Percentiles rank a stretch among this genome's conserved stretches.
Conservation (phyloP, 2,113 vertebrate species). For the Lycocorax pyrrhopterus region DNA sequence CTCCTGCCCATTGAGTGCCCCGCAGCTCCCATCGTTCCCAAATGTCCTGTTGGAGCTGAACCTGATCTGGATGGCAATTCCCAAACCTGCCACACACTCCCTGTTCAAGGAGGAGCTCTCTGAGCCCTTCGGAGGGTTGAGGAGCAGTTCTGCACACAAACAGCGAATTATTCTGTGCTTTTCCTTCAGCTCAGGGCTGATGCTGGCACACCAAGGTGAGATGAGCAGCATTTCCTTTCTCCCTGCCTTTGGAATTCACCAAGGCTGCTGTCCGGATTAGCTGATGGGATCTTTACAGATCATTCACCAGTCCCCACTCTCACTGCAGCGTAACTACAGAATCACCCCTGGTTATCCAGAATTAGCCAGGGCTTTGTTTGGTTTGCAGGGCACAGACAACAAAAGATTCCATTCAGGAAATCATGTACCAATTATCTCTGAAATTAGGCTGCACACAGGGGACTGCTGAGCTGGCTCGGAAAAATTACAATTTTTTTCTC, state of each 20-base stretch:
- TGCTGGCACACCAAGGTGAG: background rate
- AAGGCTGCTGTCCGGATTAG: background rate
- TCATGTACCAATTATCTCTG: background rate
- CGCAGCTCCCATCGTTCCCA: background rate
- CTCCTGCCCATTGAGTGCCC: background rate
- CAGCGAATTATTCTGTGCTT: background rate
- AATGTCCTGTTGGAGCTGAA: background rate
- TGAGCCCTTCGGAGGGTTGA: background rate
- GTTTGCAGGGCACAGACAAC: background rate
- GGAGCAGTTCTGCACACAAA: background rate
- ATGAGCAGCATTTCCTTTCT: background rate
- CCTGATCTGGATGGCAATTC: background rate
- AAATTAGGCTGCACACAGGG: background rate
- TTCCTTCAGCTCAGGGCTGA: background rate
- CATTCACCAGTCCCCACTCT: background rate
- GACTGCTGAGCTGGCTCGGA: background rate
- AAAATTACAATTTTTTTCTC: background rate
- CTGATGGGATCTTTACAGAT: background rate
- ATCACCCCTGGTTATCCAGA: background rate
- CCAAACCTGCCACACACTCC: fast-evolving
- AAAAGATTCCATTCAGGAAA: background rate
- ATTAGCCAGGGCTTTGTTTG: background rate
- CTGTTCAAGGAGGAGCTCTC: background rate
- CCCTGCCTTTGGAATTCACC: fast-evolving
- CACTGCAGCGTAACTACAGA: background rate